Percentiles rank a stretch among this genome's conserved stretches.
These are phyloP conservation scores for Aspidiotus destructor DNA, from an alignment of 2,888 invertebrate species.

Conservation along the genomic window DNA sequence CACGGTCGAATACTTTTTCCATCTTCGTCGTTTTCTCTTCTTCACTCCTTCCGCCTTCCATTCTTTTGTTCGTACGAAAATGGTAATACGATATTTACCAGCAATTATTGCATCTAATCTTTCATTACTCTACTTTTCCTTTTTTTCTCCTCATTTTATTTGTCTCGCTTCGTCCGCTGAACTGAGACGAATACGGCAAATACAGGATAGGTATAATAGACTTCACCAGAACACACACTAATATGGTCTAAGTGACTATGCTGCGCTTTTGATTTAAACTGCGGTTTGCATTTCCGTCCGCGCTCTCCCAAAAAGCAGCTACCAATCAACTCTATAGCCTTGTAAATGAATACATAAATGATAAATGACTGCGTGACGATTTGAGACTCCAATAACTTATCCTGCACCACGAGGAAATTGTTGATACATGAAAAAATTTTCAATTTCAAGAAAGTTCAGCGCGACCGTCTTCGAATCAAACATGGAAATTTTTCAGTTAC, in stretches of 20 bases:
- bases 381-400: no score
- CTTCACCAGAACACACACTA: no score
- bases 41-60: neutral
- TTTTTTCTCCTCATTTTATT: neutral
- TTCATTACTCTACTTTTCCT: neutral
- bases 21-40: neutral
- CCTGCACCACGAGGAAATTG: no score
- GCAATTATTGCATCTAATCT: slow-evolving; percentile 17
- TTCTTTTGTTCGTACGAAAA: neutral
- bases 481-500: no score
- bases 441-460: no score
- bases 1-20: slow-evolving; percentile 22
- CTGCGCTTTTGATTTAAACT: neutral
- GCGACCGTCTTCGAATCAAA: no score
- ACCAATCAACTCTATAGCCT: no score
- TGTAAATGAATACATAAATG: no score
- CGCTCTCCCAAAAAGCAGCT: neutral
- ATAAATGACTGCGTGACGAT: no score
- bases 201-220: no score
- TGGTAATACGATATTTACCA: slow-evolving; percentile 20
- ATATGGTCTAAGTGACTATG: neutral
- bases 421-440: neutral
- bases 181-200: neutral
- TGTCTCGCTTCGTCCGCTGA: neutral
- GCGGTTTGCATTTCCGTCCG: slow-evolving; percentile 4